Evolutionary conservation across 2,113 vertebrate genomes (phyloP).

Genomic region (Herpailurus yagouaroundi): DNA sequence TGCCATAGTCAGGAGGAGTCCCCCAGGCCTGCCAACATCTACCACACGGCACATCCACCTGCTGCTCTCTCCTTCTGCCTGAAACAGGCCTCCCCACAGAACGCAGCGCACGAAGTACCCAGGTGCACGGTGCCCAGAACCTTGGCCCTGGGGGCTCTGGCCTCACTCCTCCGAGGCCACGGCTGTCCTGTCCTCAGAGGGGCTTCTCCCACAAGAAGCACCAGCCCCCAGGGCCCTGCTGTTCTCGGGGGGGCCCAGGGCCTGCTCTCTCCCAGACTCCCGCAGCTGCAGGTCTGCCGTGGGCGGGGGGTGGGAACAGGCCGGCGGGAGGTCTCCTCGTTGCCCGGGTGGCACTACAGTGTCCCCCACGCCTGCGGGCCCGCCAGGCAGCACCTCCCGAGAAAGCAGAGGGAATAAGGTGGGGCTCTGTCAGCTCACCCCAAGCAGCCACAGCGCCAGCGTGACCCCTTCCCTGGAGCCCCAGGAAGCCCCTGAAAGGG

Average conservation of each 20-base stretch:
- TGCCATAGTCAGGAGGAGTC: background rate
- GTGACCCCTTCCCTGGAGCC: background rate
- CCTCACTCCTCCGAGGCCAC: background rate
- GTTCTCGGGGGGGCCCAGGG: background rate
- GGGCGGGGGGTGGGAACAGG: too few relatives aligned
- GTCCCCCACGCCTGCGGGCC: background rate
- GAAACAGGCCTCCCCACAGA: too few relatives aligned
- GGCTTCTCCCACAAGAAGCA: background rate
- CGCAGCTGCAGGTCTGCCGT: background rate
- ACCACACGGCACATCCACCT: accelerated
- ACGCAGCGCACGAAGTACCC: accelerated
- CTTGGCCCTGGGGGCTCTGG: background rate
- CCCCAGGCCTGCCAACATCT: background rate
- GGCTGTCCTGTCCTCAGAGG: background rate
- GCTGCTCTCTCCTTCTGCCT: background rate
- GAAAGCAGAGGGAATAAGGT: background rate
- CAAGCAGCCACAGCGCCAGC: accelerated
- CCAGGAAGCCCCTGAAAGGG: background rate
- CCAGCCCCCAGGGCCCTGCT: background rate
- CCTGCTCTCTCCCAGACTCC: too few relatives aligned
- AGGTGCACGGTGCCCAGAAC: background rate
- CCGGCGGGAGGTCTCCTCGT: background rate
- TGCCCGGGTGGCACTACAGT: background rate
- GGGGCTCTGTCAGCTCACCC: background rate
- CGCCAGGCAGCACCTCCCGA: background rate